phyloP scores from a whole-genome alignment of 2,113 vertebrate species.

The Calyptommatus sinebrachiatus region DNA sequence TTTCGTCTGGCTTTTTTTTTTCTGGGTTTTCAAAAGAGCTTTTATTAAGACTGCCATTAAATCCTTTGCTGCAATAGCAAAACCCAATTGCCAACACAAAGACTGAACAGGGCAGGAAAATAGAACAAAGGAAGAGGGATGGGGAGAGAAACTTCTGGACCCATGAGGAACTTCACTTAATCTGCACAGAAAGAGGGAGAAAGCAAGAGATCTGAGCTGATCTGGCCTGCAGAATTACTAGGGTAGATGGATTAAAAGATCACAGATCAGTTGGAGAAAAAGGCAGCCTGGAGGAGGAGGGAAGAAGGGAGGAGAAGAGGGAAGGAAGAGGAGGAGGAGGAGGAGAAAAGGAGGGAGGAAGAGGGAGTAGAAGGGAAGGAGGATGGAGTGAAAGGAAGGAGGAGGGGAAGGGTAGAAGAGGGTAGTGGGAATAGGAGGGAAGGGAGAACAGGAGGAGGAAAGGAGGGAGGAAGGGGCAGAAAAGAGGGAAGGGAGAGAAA shows the following conservation, averaged over 20 bases:
- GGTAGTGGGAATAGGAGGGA: too few relatives aligned
- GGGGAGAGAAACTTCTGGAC: constrained; percentile 37
- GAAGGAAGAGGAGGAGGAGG: constrained; percentile 12
- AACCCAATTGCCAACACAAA: constrained; percentile 58
- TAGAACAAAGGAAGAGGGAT: constrained; percentile 45
- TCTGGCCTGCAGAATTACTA: constrained; percentile 65
- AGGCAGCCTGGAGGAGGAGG: constrained; percentile 44
- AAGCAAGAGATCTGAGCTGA: constrained; percentile 62
- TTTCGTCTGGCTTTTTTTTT: constrained; percentile 38
- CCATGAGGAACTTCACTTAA: constrained; percentile 61
- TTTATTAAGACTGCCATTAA: constrained; percentile 33
- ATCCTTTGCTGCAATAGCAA: constrained; percentile 54
- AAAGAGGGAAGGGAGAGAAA: too few relatives aligned
- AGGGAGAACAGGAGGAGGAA: constrained; percentile 1
- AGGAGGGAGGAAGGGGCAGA: too few relatives aligned
- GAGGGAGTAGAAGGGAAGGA: background rate
- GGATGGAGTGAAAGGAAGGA: too few relatives aligned
- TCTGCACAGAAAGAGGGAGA: constrained; percentile 15
- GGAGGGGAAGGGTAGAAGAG: background rate
- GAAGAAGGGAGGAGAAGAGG: constrained; percentile 44
- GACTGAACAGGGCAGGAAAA: constrained; percentile 54
- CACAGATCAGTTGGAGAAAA: constrained; percentile 60
- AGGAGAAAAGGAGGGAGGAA: constrained; percentile 3
- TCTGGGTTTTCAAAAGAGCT: constrained; percentile 36
- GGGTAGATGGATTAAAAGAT: constrained; percentile 68